Base-by-base conservation (phyloP, 2,888 invertebrate genomes). In the Chymomyza amoena region DNA sequence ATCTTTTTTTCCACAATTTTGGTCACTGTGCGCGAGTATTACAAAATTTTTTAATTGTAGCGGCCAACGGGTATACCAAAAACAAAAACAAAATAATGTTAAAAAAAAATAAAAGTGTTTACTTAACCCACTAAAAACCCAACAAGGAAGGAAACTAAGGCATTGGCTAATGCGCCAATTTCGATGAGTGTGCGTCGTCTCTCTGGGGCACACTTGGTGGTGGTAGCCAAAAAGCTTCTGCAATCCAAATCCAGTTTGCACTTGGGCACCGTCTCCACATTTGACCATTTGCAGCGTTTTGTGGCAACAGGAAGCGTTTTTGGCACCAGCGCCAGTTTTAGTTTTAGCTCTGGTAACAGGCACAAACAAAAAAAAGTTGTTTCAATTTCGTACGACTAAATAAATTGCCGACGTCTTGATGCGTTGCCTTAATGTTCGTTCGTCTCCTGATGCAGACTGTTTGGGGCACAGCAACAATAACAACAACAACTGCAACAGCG, bases 31-130 rank as follows among this genome's bases (percentile, higher is more conserved):
- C 6, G 32, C 32, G 62, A 68, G 67, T 81, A 86, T 88, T 84
- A 84, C 88, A 84, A 86, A 79, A 84, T 83, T 76, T 32, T 25
- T 84, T 84, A 88, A 84, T 88, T 88, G 86, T 75, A 76, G 66
- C 64, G 57, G 45, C 57, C 72, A 60, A 50, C 72, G 69, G 69
- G 65, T 45, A 18, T 45, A 36, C 13, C 51, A 71, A 69, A 74
- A 61, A 66, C 72, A 57, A 71, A 56, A 65, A 60, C 20, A 45
- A 25, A 56, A 10, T 45, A 61, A 60, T n/a, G n/a, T n/a, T n/a
- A 63, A 50, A 5, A 10, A 15, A 3, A 20, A 13, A 2, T 10
- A 32, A 4, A 81, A 84, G 77, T 84, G 73, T 79, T 76, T 78
- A 72, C 74, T 70, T 84, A 88, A 84, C 84, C 88, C 88, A 57